phyloP scores from a whole-genome alignment of 35 echinoderm and acorn worm genomes.

The Ptychodera flava region DNA sequence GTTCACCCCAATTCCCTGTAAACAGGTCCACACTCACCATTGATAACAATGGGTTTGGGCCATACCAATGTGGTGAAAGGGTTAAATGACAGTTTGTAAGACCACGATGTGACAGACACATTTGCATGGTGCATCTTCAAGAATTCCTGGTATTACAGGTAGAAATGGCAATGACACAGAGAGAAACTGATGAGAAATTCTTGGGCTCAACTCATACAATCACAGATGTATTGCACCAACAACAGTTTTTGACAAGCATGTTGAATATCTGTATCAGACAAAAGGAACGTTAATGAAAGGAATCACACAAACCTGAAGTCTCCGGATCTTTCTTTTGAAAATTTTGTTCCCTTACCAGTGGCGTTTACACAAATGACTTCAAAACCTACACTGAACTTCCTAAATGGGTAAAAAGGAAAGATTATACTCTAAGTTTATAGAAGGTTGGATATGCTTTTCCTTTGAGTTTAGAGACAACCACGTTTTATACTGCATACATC shows the following conservation, averaged over 20 bases:
- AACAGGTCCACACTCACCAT: too few species aligned
- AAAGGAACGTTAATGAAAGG: too few species aligned
- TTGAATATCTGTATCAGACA: too few species aligned
- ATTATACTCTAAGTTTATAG: background rate
- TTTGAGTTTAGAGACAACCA: background rate
- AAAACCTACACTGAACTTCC: slow-evolving; percentile 79
- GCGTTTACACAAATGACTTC: slow-evolving; percentile 57
- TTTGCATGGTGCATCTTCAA: too few species aligned
- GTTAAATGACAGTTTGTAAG: too few species aligned
- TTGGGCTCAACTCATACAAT: background rate
- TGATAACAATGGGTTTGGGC: too few species aligned
- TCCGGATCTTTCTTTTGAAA: slow-evolving; percentile 60
- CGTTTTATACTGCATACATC: background rate
- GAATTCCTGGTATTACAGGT: too few species aligned
- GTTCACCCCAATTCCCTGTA: too few species aligned
- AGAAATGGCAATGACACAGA: too few species aligned
- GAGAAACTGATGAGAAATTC: background rate
- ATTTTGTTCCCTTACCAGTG: slow-evolving; percentile 45
- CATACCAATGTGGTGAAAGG: too few species aligned
- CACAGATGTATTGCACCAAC: background rate
- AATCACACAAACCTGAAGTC: slow-evolving; percentile 85
- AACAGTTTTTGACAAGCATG: too few species aligned
- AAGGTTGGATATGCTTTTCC: background rate
- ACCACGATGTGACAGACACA: too few species aligned
- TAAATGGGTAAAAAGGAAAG: slow-evolving; percentile 8